Evolutionary conservation across 2,113 vertebrate genomes (phyloP), one percentile per base, ranked within the genome.

Genomic region (Lonchura striata): DNA sequence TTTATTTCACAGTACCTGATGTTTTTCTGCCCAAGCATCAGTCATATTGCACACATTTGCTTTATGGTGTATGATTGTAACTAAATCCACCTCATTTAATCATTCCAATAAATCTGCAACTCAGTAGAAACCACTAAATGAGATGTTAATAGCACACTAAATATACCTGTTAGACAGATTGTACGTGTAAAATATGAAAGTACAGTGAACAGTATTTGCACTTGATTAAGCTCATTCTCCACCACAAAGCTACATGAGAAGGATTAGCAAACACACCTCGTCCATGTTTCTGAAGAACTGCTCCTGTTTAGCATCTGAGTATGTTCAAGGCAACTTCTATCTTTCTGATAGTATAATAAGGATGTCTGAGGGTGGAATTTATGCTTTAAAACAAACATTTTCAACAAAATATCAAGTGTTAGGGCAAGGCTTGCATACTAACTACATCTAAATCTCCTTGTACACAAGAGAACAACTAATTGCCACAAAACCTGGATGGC

Each of bases 11-110:
- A 52, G 66, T 59, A 54, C 19, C 56, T 66, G 33, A 42, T 28
- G 56, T 17, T 86, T 91, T 80, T 70, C 83, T 86, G 77, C 72
- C 44, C 44, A 91, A 61, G 47, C 77, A 94, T 81, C 60, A 75
- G 64, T 84, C 83, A 81, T 24, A 52, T 3, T 31, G 23, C 44
- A 71, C 39, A 63, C 10, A 50, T 50, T 86, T 83, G 59, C 54
- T 57, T 89, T 75, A 39, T 9, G 3, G 39, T 68, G 86, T 63
- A 63, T 70, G 87, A 75, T 22, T 94, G 42, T 46, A 90, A 95
- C 90, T 61, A 90, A 90, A 88, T 83, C n/a, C 54, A 94, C 49
- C 42, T 90, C 76, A 63, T 59, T 92, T 89, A 92, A 89, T 88
- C 82, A 71, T 35, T 53, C 56, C 46, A 74, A 94, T 88, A 93